Evolutionary conservation across 2,797 vertebrate genomes (phyloP).

Genomic region (Chiroxiphia lanceolata): DNA sequence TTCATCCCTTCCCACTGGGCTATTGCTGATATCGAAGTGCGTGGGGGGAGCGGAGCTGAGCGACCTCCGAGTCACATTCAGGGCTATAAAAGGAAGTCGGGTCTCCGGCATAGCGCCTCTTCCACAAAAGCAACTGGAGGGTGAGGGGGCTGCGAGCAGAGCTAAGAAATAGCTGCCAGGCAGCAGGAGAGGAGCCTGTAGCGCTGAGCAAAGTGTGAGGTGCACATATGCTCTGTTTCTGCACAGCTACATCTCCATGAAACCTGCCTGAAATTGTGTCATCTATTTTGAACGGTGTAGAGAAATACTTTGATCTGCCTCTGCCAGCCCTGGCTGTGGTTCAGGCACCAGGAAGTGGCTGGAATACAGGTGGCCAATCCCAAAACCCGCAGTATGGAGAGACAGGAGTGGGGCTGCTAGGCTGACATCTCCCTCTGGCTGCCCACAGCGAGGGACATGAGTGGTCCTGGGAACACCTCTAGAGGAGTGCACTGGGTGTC

Average conservation of each 20-base stretch:
- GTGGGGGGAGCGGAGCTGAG: background rate
- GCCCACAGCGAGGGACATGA: accelerated
- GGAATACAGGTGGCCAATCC: background rate
- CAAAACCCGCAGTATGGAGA: background rate
- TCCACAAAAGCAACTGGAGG: slow-evolving; percentile 60
- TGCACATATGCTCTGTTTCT: slow-evolving; percentile 61
- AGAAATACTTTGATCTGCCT: slow-evolving; percentile 42
- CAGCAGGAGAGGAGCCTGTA: slow-evolving; percentile 54
- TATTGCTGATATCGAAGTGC: background rate
- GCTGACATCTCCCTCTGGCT: accelerated
- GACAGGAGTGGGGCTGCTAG: background rate
- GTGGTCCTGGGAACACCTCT: background rate
- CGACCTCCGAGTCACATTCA: slow-evolving; percentile 49
- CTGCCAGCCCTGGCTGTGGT: background rate
- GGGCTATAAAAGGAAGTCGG: slow-evolving; percentile 61
- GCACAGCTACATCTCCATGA: background rate
- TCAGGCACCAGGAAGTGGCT: background rate
- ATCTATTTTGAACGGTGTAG: slow-evolving; percentile 29
- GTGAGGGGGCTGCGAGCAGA: slow-evolving; percentile 57
- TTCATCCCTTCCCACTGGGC: background rate
- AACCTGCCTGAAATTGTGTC: slow-evolving; percentile 48
- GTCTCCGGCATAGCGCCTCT: slow-evolving; percentile 52
- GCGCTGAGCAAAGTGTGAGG: slow-evolving; percentile 26
- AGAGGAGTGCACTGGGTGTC: background rate
- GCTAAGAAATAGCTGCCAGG: slow-evolving; percentile 61